phyloP scores from a whole-genome alignment of 92 coral and sea anemone species.

The Muricea muricata region DNA sequence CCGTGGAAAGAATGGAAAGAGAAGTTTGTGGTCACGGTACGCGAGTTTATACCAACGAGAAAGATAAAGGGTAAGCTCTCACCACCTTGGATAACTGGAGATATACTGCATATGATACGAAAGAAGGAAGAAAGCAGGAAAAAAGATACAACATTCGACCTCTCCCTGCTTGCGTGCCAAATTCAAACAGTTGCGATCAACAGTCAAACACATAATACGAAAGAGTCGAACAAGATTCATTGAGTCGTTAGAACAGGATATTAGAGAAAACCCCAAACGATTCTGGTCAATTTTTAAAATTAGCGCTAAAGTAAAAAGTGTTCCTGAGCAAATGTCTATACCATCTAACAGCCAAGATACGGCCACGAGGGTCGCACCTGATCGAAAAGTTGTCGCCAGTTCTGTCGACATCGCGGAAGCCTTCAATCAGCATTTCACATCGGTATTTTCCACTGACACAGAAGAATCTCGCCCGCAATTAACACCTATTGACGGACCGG shows the following conservation, averaged over 20 bases:
- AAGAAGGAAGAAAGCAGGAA: slow-evolving; percentile 3
- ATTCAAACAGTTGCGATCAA: background rate
- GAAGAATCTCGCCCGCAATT: background rate
- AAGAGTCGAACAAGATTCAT: slow-evolving; percentile 2
- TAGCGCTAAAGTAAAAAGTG: slow-evolving; percentile 40
- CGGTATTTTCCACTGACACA: background rate
- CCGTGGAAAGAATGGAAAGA: slow-evolving; percentile 67
- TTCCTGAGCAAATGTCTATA: slow-evolving; percentile 36
- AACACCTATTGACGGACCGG: background rate
- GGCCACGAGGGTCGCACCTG: background rate
- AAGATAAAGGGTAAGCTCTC: slow-evolving; percentile 20
- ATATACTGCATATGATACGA: background rate
- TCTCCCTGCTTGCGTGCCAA: background rate
- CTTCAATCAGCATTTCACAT: background rate
- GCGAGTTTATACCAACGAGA: background rate
- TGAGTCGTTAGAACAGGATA: slow-evolving; percentile 9
- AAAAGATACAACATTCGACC: background rate
- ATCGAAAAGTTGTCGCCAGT: background rate
- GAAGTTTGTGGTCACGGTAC: slow-evolving; percentile 53
- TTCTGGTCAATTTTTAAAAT: slow-evolving; percentile 41
- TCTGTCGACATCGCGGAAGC: slow-evolving; percentile 7
- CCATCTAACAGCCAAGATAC: background rate
- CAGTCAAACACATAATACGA: background rate
- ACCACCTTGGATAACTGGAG: slow-evolving; percentile 32
- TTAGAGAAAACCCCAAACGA: background rate